These are phyloP conservation scores for Silurus lanzhouensis DNA, from an alignment of 2,797 vertebrate species.

Conservation along the genomic window DNA sequence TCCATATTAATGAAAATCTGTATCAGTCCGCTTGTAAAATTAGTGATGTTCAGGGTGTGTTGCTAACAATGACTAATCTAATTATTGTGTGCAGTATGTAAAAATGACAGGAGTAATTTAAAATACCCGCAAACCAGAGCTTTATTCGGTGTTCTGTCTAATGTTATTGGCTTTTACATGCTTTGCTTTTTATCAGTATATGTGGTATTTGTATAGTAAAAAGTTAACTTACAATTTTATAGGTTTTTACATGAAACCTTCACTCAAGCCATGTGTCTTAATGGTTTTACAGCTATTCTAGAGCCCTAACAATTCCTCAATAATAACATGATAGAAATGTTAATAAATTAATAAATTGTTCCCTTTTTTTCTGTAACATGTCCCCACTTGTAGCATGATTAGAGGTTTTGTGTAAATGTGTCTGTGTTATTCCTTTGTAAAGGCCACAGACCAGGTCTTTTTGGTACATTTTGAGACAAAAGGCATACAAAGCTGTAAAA, in stretches of 20 bases:
- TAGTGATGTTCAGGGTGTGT: neutral
- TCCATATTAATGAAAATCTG: neutral
- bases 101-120: neutral
- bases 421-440: conserved; percentile 38
- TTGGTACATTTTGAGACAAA: conserved; percentile 20
- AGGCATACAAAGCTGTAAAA: conserved; percentile 28
- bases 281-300: no score
- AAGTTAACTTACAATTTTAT: neutral
- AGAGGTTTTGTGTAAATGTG: neutral
- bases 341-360: no score
- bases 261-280: neutral
- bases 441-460: conserved; percentile 31
- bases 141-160: neutral
- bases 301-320: neutral
- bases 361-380: no score
- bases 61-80: neutral
- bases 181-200: neutral
- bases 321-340: neutral
- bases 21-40: neutral
- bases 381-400: neutral
- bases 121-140: neutral
- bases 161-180: neutral
- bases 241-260: neutral
- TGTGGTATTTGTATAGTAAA: neutral
- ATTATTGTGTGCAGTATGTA: neutral